Evolutionary conservation across 2,113 vertebrate species (phyloP).

Genomic region (Solea senegalensis): DNA sequence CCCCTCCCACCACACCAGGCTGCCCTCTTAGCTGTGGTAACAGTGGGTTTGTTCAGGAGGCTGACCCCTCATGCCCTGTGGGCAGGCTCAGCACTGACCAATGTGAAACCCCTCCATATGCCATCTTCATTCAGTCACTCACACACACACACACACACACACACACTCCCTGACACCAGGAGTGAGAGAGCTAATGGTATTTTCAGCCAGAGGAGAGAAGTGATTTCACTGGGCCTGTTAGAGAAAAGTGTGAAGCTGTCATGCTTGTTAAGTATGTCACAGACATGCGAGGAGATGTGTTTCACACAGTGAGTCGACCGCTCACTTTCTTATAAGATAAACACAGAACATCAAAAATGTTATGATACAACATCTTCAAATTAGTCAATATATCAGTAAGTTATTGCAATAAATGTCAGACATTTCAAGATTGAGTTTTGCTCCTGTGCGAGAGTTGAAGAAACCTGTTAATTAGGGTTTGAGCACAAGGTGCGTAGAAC

Average conservation of each 20-base stretch:
- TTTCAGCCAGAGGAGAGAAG: conserved; percentile 64
- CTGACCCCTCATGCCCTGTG: conserved; percentile 75
- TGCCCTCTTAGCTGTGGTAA: conserved; percentile 66
- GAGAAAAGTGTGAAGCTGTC: conserved; percentile 56
- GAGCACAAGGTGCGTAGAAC: too few species aligned
- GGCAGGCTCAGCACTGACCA: conserved; percentile 79
- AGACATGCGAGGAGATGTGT: conserved; percentile 25
- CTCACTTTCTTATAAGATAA: conserved; percentile 23
- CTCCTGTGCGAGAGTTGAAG: too few species aligned
- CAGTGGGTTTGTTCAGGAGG: conserved; percentile 80
- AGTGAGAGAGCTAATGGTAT: conserved; percentile 66
- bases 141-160: conserved; percentile 46
- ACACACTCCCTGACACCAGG: conserved; percentile 18
- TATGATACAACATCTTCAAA: too few species aligned
- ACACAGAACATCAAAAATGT: conserved; percentile 5
- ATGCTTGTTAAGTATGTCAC: conserved; percentile 70
- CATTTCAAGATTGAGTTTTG: too few species aligned
- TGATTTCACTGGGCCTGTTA: conserved; percentile 64
- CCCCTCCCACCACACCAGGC: conserved; percentile 18
- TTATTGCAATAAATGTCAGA: too few species aligned
- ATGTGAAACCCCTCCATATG: conserved; percentile 79
- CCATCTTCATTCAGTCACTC: conserved; percentile 67
- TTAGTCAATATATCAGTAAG: too few species aligned
- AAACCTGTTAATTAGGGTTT: too few species aligned
- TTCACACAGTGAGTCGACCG: conserved; percentile 35